Evolutionary conservation across 2,797 vertebrate species (phyloP), one percentile per base, ranked within the genome.

Genomic region (Naso thynnoides): DNA sequence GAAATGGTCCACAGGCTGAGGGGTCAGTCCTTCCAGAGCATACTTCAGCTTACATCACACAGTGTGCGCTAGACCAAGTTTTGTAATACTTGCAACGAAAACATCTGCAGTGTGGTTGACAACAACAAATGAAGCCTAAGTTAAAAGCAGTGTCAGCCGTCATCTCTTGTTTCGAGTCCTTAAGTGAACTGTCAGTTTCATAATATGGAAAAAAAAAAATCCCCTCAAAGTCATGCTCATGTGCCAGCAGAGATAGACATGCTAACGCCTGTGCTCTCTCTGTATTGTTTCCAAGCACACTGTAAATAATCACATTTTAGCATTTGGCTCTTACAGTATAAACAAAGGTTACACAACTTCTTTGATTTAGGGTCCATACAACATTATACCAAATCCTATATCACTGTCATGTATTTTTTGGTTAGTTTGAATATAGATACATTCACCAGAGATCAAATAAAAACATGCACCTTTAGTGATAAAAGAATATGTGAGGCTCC

Each of bases 21-120:
- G 55, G 84, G 83, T 88, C 81, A 84, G 66, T 26, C 24, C 55
- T 53, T 53, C 36, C 63, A 70, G 36, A 71, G 52, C 57, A 56
- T 48, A 24, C 19, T 69, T 36, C 8, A 52, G 19, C 55, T 27
- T 47, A 44, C 61, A 69, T 48, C 52, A 75, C 48, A 36, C 38
- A 39, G 29, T 48, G 33, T 61, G 23, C 39, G 47, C 39, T 60
- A 24, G 39, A 56, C 23, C 50, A 33, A 23, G 41, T 19, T 73
- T 29, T 23, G 38, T 39, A 45, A 61, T 48, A 41, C 27, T 33
- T 14, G 2, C 15, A 53, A 16, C 16, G 27, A 59, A 70, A 79
- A 67, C 68, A 77, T 68, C 36, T 53, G 55, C 19, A 44, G 26
- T 47, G 50, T 33, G 58, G 18, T 39, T 41, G 48, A 31, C 6